Evolutionary conservation across 2,113 vertebrate species (phyloP).

Genomic region (Oreotragus oreotragus): DNA sequence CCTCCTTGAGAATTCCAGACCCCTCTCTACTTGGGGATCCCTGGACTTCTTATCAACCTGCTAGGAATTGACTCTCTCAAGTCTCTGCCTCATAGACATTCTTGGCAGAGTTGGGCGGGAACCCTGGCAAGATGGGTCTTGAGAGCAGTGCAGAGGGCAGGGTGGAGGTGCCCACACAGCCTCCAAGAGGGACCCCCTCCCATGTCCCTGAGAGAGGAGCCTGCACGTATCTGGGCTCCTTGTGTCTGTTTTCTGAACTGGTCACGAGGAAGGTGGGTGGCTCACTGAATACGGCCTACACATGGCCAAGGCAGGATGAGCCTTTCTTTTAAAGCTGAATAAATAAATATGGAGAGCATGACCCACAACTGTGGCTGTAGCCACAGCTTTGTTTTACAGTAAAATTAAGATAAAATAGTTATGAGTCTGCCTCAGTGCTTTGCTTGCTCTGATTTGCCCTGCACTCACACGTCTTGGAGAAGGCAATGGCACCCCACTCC

Average conservation of each 20-base stretch:
- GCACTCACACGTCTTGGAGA: background rate
- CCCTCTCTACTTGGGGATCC: no score
- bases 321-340: background rate
- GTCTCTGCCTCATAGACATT: conserved; percentile 22
- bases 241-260: background rate
- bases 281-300: background rate
- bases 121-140: background rate
- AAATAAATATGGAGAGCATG: background rate
- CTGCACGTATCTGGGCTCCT: conserved; percentile 32
- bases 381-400: background rate
- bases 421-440: background rate
- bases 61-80: background rate
- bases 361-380: background rate
- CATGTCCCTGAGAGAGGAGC: background rate
- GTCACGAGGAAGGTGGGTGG: background rate
- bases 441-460: background rate
- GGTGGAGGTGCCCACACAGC: background rate
- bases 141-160: background rate
- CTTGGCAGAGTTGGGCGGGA: conserved; percentile 40
- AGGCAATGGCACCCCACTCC: no score
- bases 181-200: conserved; percentile 17
- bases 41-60: no score
- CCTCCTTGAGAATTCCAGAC: no score
- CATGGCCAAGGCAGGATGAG: background rate
- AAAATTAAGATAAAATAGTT: background rate